Conservation (phyloP, 2,113 vertebrate genomes). For the Plecotus auritus region DNA sequence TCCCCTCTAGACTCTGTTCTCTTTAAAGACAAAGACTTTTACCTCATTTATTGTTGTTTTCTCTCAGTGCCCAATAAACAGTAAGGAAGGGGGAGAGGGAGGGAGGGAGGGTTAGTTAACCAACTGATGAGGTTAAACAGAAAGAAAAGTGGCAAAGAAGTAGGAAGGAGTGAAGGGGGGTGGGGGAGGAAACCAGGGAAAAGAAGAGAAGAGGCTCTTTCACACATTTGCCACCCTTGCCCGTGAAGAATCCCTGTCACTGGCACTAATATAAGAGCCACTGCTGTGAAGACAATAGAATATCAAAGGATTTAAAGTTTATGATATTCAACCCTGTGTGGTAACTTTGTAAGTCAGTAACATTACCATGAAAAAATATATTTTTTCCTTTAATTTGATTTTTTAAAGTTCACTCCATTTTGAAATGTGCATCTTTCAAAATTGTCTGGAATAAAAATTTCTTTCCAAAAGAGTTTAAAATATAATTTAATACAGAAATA, state of each 20-base stretch:
- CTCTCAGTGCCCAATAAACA: not conserved
- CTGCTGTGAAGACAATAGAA: not conserved
- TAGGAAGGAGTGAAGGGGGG: too few relatives aligned
- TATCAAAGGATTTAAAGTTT: not conserved
- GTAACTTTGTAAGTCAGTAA: not conserved
- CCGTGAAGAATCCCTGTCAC: not conserved
- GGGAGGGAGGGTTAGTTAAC: not conserved
- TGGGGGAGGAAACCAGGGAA: not conserved
- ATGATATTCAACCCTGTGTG: not conserved
- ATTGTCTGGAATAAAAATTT: not conserved
- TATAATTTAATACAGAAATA: not conserved
- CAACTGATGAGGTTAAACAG: not conserved
- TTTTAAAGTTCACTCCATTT: not conserved
- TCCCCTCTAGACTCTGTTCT: not conserved
- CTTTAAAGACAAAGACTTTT: not conserved
- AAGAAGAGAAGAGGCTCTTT: not conserved
- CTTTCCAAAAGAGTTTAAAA: constrained; percentile 23
- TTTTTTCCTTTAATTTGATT: constrained; percentile 5
- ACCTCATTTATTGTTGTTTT: not conserved
- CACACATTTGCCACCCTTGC: not conserved
- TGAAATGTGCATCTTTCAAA: not conserved
- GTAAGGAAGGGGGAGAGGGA: not conserved
- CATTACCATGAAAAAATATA: not conserved
- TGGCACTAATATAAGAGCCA: not conserved
- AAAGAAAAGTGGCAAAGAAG: not conserved